These are phyloP conservation scores for Rostratula benghalensis DNA, from an alignment of 2,113 vertebrate genomes.

Conservation along the genomic window DNA sequence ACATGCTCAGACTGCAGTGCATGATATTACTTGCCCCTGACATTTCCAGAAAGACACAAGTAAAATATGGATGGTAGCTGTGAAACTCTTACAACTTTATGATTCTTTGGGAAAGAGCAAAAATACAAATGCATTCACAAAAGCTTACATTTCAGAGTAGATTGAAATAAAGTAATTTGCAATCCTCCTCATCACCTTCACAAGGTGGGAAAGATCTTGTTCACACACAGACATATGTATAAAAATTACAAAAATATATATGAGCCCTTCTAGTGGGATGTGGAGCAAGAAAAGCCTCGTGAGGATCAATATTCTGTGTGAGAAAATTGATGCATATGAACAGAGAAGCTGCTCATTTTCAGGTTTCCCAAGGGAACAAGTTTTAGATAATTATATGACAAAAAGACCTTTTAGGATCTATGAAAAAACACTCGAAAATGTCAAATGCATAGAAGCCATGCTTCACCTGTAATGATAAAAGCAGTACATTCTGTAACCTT, in stretches of 20 bases:
- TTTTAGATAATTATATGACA: conserved; percentile 13
- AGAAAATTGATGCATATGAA: background rate
- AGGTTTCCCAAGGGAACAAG: background rate
- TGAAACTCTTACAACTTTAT: background rate
- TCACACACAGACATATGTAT: background rate
- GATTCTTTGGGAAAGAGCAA: background rate
- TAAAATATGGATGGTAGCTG: background rate
- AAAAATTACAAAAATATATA: background rate
- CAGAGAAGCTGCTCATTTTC: background rate
- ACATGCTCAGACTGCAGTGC: background rate
- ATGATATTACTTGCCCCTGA: background rate
- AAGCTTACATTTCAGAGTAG: background rate
- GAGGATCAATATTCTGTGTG: background rate
- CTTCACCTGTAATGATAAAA: background rate
- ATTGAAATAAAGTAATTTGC: background rate
- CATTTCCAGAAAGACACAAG: background rate
- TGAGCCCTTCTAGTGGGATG: background rate
- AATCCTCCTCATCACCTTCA: background rate
- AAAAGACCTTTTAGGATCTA: conserved; percentile 35
- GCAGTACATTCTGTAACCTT: background rate
- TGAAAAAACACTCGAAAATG: conserved; percentile 33
- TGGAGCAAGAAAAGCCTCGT: background rate
- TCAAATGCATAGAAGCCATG: background rate
- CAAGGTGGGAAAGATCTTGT: background rate
- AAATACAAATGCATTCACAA: background rate